Evolutionary conservation across 2,797 vertebrate genomes (phyloP).

Genomic region (Muraenolepis orangiensis): DNA sequence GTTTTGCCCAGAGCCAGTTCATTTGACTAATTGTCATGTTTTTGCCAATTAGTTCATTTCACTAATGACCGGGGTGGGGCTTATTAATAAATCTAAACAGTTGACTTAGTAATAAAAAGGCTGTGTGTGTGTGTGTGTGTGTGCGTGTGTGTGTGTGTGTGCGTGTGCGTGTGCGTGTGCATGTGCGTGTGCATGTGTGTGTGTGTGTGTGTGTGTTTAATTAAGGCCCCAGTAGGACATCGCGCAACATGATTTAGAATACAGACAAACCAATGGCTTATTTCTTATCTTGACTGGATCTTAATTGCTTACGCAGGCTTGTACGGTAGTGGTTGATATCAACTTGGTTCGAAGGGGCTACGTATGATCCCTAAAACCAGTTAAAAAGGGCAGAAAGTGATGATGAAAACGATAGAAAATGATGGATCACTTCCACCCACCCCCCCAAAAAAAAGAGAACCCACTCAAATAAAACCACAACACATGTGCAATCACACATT

Average conservation of each 20-base stretch:
- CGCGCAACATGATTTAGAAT: background rate
- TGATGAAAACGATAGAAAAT: background rate
- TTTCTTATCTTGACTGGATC: background rate
- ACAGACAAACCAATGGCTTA: background rate
- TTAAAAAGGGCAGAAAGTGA: background rate
- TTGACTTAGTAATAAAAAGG: too few relatives aligned
- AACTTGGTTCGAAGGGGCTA: background rate
- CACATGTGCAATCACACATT: background rate
- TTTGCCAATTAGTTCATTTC: too few relatives aligned
- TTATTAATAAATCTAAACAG: too few relatives aligned
- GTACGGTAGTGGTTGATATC: background rate
- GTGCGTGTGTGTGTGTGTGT: too few relatives aligned
- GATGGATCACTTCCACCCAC: too few relatives aligned
- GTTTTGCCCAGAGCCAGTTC: background rate
- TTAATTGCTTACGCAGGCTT: background rate
- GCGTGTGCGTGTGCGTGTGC: too few relatives aligned
- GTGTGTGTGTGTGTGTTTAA: too few relatives aligned
- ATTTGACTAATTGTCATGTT: too few relatives aligned
- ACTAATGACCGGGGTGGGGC: too few relatives aligned
- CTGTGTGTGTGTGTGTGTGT: too few relatives aligned
- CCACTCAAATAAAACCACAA: background rate
- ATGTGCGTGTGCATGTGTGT: too few relatives aligned
- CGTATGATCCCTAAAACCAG: background rate
- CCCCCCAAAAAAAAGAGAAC: background rate
- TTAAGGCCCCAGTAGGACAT: background rate